Evolutionary conservation across 2,888 invertebrate species (phyloP).

Genomic region (Clostera curtula): DNA sequence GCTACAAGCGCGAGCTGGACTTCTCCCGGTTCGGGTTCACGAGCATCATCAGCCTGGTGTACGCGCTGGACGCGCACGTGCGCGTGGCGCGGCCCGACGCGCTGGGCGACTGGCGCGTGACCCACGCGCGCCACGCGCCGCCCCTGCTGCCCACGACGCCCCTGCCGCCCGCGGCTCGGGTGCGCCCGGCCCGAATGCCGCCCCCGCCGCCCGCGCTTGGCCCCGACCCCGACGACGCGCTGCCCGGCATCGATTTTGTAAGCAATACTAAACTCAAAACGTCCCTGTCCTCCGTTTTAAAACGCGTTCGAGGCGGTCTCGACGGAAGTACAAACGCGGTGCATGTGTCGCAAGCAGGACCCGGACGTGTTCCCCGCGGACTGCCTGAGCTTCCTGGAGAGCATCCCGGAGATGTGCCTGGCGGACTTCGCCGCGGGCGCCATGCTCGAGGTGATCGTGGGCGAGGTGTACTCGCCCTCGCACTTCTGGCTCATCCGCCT

Average conservation of each 20-base stretch:
- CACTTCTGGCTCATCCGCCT: conserved; percentile 73
- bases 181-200: conserved; percentile 8
- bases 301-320: too few relatives aligned
- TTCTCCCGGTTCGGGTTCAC: conserved; percentile 44
- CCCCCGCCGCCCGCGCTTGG: conserved; percentile 7
- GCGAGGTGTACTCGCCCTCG: conserved; percentile 73
- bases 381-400: conserved; percentile 54
- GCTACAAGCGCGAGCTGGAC: conserved; percentile 44
- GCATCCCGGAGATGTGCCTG: conserved; percentile 32
- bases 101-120: conserved; percentile 32
- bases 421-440: conserved; percentile 28
- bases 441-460: conserved; percentile 56
- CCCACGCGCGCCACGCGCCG: conserved; percentile 2
- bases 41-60: conserved; percentile 40
- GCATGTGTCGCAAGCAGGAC: conserved; percentile 33
- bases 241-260: conserved; percentile 47
- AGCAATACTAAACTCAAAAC: too few relatives aligned
- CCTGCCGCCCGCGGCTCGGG: conserved; percentile 7
- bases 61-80: conserved; percentile 29
- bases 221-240: conserved; percentile 42
- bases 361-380: conserved; percentile 59
- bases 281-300: too few relatives aligned
- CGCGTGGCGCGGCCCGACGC: conserved; percentile 20
- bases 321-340: neutral
- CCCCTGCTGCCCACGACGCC: conserved; percentile 6